Conservation (phyloP, 2,113 vertebrate genomes). For the Carassius auratus region DNA sequence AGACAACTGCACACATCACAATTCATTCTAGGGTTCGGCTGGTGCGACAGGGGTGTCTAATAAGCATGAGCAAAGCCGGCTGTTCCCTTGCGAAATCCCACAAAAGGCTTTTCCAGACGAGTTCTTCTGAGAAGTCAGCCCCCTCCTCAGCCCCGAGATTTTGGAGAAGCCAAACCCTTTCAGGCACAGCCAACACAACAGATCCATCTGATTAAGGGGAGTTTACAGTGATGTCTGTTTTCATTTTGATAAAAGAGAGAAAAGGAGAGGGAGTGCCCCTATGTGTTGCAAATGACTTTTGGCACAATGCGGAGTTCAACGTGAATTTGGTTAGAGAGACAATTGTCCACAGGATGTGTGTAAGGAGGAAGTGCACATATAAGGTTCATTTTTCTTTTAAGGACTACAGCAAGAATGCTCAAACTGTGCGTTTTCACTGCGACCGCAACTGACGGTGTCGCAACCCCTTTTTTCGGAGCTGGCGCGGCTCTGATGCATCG, state of each 20-base stretch:
- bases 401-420: neutral
- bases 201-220: constrained; percentile 76
- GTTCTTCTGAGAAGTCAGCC: constrained; percentile 68
- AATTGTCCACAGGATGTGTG: constrained; percentile 33
- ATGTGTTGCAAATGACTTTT: constrained; percentile 56
- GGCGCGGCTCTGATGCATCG: neutral
- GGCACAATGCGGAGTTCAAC: constrained; percentile 58
- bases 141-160: constrained; percentile 68
- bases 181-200: constrained; percentile 75
- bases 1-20: constrained; percentile 47
- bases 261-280: constrained; percentile 44
- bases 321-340: constrained; percentile 47
- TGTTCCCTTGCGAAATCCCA: constrained; percentile 76
- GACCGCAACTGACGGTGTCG: neutral
- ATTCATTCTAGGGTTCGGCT: constrained; percentile 61
- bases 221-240: constrained; percentile 74
- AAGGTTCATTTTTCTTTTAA: neutral
- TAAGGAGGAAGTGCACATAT: constrained; percentile 32
- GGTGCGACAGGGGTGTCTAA: constrained; percentile 60
- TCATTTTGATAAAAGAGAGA: constrained; percentile 70
- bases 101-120: constrained; percentile 75
- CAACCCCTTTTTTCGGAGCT: neutral
- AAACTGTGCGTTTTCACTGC: neutral
- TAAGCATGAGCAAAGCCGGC: constrained; percentile 71
- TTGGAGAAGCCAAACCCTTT: constrained; percentile 78